Percentiles rank a stretch among this genome's conserved stretches.
These are phyloP conservation scores for Parnassius glacialis DNA, from an alignment of 2,888 invertebrate species.

Conservation along the genomic window DNA sequence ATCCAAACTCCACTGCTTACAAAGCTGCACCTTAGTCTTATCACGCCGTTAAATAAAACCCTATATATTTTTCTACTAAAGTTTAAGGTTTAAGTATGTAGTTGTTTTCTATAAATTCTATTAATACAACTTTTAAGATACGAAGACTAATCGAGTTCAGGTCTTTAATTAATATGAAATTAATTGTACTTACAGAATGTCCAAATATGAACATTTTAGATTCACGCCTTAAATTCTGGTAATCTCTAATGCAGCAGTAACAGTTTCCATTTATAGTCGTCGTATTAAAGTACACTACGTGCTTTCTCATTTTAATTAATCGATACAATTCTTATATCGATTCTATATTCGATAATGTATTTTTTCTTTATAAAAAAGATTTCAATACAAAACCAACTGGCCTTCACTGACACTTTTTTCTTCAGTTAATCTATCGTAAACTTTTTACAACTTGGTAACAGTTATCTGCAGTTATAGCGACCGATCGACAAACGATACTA, in stretches of 20 bases:
- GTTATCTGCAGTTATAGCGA: constrained; percentile 29
- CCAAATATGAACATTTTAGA: constrained; percentile 59
- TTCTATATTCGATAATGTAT: too few species aligned
- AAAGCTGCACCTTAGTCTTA: too few species aligned
- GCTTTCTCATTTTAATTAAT: constrained; percentile 49
- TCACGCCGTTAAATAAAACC: too few species aligned
- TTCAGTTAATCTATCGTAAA: background rate
- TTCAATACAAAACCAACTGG: background rate
- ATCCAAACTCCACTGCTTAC: too few species aligned
- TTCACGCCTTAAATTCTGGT: constrained; percentile 53
- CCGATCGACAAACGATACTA: constrained; percentile 31
- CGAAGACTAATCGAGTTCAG: too few species aligned
- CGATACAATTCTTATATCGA: too few species aligned
- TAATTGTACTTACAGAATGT: constrained; percentile 51
- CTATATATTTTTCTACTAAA: too few species aligned
- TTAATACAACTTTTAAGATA: too few species aligned
- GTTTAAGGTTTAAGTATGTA: too few species aligned
- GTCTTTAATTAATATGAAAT: background rate
- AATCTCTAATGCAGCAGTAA: constrained; percentile 42
- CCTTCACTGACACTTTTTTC: background rate
- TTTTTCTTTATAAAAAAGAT: background rate
- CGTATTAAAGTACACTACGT: constrained; percentile 44
- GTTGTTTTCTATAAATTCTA: too few species aligned
- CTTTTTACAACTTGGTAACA: constrained; percentile 11
- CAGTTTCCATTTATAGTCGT: constrained; percentile 48